Evolutionary conservation across 2,888 invertebrate species (phyloP), one percentile per base, ranked within the genome.

Genomic region (Actias luna): DNA sequence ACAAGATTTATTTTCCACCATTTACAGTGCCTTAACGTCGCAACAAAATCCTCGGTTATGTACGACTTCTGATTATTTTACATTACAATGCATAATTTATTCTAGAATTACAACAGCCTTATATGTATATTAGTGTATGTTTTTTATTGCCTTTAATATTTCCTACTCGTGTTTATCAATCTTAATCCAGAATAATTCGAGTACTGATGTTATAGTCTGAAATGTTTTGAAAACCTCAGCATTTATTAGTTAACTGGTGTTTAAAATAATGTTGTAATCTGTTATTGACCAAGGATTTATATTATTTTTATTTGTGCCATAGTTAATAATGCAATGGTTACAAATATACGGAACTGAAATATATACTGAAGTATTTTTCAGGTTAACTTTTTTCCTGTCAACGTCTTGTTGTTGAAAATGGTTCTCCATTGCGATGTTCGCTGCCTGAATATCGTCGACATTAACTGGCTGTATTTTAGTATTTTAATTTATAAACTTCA

Each of bases 51-150:
- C 46, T 50, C 22, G 46, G 46, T 50, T 50, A 50, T 50, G 25
- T 12, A 22, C 46, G 46, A 50, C 46, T 50, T 12, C 46, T 25
- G 25, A 50, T 50, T 50, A 25, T 22, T 50, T 50, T 50, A 50
- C 46, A 50, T 50, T 50, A 50, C 46, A 50, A 50, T 50, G 46
- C 46, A 50, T 50, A 50, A 50, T 50, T 50, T 50, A 50, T 50
- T 50, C 46, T 50, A 50, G 22, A 4, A 25, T 50, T 50, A 50
- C 46, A n/a, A n/a, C n/a, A 25, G 12, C 25, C 12, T 50, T 12
- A 22, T 50, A 50, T 50, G 22, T 25, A 50, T 50, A n/a, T 12
- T 25, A 25, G 10, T 50, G 22, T 50, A 25, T 5, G 46, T 12
- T 50, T 50, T 50, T 22, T 42, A 42, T 16, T 42, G 5, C 42